Percentiles rank a stretch among this genome's conserved stretches.
phyloP scores from a whole-genome alignment of 2,888 invertebrate genomes.

The Ichneumoninae sp. region DNA sequence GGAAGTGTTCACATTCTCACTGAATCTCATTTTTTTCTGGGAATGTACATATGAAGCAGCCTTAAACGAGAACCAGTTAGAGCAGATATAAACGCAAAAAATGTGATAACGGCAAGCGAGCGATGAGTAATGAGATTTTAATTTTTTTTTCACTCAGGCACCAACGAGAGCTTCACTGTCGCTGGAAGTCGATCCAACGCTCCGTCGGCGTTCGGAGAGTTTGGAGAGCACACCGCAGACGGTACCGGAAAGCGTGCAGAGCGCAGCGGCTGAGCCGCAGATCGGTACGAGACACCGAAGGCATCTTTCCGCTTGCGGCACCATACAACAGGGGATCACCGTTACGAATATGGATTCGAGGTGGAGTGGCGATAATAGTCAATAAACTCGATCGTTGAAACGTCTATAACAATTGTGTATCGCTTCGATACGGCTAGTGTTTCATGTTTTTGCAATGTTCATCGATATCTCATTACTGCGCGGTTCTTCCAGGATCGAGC shows the following conservation, averaged over 20 bases:
- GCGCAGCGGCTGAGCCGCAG: slow-evolving; percentile 83
- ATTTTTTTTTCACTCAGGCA: slow-evolving; percentile 80
- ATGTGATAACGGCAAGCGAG: slow-evolving; percentile 10
- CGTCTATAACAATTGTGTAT: background rate
- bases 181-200: slow-evolving; percentile 86
- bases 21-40: too few relatives aligned
- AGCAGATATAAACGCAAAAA: background rate
- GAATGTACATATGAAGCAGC: too few relatives aligned
- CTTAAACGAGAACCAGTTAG: background rate
- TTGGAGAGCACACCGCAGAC: slow-evolving; percentile 87
- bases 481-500: slow-evolving; percentile 62
- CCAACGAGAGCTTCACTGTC: slow-evolving; percentile 88
- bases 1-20: too few relatives aligned
- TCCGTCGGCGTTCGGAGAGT: slow-evolving; percentile 86
- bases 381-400: background rate
- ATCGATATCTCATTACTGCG: slow-evolving; percentile 43
- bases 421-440: background rate
- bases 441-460: slow-evolving; percentile 5
- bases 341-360: slow-evolving; percentile 82
- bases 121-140: background rate
- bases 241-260: slow-evolving; percentile 83
- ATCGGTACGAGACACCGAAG: slow-evolving; percentile 85
- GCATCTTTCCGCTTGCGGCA: slow-evolving; percentile 86
- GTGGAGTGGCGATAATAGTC: slow-evolving; percentile 70
- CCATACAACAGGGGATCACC: slow-evolving; percentile 80